Evolutionary conservation across 2,797 vertebrate genomes (phyloP), one percentile per base, ranked within the genome.

Genomic region (Muscicapa comitata): DNA sequence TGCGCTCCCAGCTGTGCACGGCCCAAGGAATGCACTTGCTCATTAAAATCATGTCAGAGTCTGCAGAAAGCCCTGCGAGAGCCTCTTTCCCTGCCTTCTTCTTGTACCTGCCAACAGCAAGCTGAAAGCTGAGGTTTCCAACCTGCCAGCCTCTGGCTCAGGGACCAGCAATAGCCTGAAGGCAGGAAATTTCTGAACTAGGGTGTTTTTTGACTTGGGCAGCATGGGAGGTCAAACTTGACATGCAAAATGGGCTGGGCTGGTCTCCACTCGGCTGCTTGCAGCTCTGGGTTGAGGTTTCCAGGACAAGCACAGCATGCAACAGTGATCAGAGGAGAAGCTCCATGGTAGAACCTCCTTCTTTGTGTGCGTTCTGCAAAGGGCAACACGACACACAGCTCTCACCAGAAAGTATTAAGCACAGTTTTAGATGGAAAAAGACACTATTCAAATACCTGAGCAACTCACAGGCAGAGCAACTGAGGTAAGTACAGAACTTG

Each of bases 11-110:
- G 66, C 86, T 90, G 73, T 70, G 71, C 59, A 35, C 0, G 0
- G 40, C 74, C 47, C 9, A 6, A 73, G 86, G 92, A 95, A 90
- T 76, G 73, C 71, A 93, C 67, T 91, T 62, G 83, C 86, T 95
- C 74, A 73, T 93, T 93, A 86, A 94, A 95, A 78, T 86, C 45
- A 10, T 73, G 88, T 78, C 92, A 86, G 86, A 3, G 0, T 92
- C 88, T 81, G 53, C 40, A 59, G 80, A 86, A 40, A 82, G 37
- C 66, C 62, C 62, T 55, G 59, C 0, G 2, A 93, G 83, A 90
- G 45, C 55, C 83, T 90, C 86, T 78, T 84, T 72, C 50, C n/a
- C 51, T 90, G 57, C 26, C 38, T 57, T 45, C 42, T 88, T 59
- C 86, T 94, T 55, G 10, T 59, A 54, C 66, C 80, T 83, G 66